A percentile compares a stretch with the other conserved stretches of the same genome.
Conservation (phyloP, 2,797 vertebrate genomes). For the Liparis tanakae region DNA sequence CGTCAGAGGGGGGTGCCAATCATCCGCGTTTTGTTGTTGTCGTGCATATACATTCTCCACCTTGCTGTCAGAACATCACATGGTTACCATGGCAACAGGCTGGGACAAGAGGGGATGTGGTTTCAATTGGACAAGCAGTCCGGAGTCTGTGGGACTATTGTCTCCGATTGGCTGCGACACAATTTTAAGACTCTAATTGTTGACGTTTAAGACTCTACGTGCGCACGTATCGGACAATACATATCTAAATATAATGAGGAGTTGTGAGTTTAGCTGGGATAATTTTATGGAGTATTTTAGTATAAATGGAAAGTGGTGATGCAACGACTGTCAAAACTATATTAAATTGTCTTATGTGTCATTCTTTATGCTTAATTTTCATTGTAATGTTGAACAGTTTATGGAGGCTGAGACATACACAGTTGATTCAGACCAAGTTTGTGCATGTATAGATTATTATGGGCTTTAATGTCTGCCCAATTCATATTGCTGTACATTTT, state of each 20-base stretch:
- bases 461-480: background rate
- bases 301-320: background rate
- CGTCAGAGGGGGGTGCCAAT: conserved; percentile 31
- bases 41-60: conserved; percentile 29
- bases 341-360: background rate
- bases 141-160: background rate
- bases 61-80: conserved; percentile 32
- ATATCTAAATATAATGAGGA: background rate
- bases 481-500: too few species aligned
- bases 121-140: conserved; percentile 32
- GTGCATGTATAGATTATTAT: background rate
- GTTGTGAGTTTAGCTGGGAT: background rate
- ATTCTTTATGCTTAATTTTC: too few species aligned
- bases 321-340: background rate
- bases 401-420: background rate
- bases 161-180: background rate
- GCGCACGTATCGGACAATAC: too few species aligned
- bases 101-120: conserved; percentile 19
- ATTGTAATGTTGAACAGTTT: background rate
- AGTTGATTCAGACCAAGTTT: background rate
- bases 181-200: too few species aligned
- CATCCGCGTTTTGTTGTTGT: conserved; percentile 41
- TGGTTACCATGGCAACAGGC: conserved; percentile 67
- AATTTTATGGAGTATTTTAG: background rate
- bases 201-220: too few species aligned